Percentiles rank a stretch among this genome's conserved stretches.
Evolutionary conservation across 2,888 invertebrate genomes (phyloP).

Genomic region (Laspeyria flexula): DNA sequence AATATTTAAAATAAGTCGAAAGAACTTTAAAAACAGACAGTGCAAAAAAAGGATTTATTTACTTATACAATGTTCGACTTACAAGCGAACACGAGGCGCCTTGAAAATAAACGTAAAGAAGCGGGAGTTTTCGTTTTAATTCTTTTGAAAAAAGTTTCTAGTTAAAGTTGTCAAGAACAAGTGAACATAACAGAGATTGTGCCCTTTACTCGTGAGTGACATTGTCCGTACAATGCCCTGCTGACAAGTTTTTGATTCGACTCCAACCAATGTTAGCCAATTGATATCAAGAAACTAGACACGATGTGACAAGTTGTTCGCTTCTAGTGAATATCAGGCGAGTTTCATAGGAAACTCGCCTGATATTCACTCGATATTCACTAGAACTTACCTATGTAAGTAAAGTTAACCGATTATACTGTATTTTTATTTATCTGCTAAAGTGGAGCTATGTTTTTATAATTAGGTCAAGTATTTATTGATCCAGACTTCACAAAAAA

Average conservation of each 20-base stretch:
- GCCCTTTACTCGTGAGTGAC: conserved; percentile 55
- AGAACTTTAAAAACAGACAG: too few relatives aligned
- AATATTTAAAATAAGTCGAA: too few relatives aligned
- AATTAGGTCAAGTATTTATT: too few relatives aligned
- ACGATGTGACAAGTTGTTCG: conserved; percentile 25
- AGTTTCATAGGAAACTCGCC: conserved; percentile 1
- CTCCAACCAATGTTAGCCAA: conserved; percentile 40
- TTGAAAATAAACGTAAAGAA: conserved; percentile 31
- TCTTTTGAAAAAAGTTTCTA: conserved; percentile 40
- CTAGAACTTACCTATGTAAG: too few relatives aligned
- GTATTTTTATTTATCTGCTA: too few relatives aligned
- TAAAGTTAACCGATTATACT: too few relatives aligned
- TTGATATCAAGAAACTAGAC: conserved; percentile 14
- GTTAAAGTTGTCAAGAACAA: conserved; percentile 39
- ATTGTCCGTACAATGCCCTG: conserved; percentile 57
- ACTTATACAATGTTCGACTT: too few relatives aligned
- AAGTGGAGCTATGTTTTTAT: too few relatives aligned
- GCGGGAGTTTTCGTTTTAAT: conserved; percentile 36
- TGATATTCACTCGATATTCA: not conserved
- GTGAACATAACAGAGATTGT: conserved; percentile 40
- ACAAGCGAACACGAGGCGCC: too few relatives aligned
- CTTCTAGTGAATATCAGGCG: not conserved
- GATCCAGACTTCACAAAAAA: too few relatives aligned
- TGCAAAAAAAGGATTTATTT: too few relatives aligned
- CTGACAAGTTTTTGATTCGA: conserved; percentile 38